A percentile compares a stretch with the other conserved stretches of the same genome.
phyloP scores from a whole-genome alignment of 2,888 invertebrate genomes.

The Epiperipatus broadwayi region DNA sequence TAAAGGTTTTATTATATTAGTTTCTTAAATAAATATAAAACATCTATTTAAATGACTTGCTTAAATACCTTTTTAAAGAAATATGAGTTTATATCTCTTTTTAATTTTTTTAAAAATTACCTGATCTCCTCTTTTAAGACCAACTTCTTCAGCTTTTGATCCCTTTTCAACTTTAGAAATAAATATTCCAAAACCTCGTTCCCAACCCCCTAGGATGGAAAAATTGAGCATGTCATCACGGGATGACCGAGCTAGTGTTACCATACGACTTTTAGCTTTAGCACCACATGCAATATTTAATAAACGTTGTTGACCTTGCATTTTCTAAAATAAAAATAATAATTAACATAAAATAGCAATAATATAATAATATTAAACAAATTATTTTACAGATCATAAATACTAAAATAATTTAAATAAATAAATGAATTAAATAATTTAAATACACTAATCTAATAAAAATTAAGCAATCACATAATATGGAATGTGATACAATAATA shows the following conservation, averaged over 20 bases:
- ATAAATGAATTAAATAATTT: too few relatives aligned
- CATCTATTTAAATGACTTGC: too few relatives aligned
- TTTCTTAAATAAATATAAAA: too few relatives aligned
- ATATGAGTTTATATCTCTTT: background rate
- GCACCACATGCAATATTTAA: conserved; percentile 92
- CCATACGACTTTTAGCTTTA: conserved; percentile 75
- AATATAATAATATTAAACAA: too few relatives aligned
- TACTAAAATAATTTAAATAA: conserved; percentile 5
- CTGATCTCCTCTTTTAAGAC: conserved; percentile 88
- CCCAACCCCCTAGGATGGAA: conserved; percentile 78
- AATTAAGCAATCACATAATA: too few relatives aligned
- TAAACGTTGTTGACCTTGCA: conserved; percentile 51
- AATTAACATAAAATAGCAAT: too few relatives aligned
- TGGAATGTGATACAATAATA: too few relatives aligned
- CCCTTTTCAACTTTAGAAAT: conserved; percentile 79
- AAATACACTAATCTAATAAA: too few relatives aligned
- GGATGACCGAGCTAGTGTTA: conserved; percentile 73
- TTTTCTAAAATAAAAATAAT: conserved; percentile 34
- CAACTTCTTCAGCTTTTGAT: conserved; percentile 85
- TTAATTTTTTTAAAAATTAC: conserved; percentile 12
- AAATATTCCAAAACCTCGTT: conserved; percentile 77
- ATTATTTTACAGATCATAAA: too few relatives aligned
- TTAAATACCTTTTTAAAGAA: background rate
- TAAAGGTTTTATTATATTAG: too few relatives aligned
- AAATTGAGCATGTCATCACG: conserved; percentile 81